phyloP scores from a whole-genome alignment of 2,888 invertebrate genomes.

The Limnephilus rhombicus region DNA sequence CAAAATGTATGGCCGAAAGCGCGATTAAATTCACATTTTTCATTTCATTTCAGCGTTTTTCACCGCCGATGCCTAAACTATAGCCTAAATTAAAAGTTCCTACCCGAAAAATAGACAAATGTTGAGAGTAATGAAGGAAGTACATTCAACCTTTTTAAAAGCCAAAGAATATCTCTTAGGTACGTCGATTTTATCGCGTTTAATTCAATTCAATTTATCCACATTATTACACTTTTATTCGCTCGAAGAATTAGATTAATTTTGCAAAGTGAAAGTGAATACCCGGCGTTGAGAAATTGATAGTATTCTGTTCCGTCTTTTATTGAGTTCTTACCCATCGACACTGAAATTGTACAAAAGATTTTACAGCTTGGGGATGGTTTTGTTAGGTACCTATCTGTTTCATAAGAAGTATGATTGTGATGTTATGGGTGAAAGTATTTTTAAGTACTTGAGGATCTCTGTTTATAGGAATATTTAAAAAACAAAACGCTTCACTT shows the following conservation, averaged over 20 bases:
- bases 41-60: constrained; percentile 10
- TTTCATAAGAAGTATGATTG: background rate
- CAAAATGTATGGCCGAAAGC: background rate
- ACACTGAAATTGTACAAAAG: background rate
- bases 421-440: background rate
- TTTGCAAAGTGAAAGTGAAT: background rate
- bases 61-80: background rate
- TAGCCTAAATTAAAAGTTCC: constrained; percentile 10
- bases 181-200: background rate
- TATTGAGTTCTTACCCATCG: background rate
- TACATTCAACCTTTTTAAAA: background rate
- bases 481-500: too few relatives aligned
- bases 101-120: background rate
- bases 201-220: background rate
- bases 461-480: background rate
- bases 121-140: background rate
- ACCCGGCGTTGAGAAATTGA: background rate
- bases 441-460: background rate
- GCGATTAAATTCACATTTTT: constrained; percentile 31
- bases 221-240: constrained; percentile 1
- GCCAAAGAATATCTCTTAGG: background rate
- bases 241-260: background rate
- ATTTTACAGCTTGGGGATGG: background rate
- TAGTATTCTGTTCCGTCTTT: background rate
- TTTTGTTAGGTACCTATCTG: background rate